Evolutionary conservation across 2,888 invertebrate species (phyloP).

Genomic region (Blastobasis adustella): DNA sequence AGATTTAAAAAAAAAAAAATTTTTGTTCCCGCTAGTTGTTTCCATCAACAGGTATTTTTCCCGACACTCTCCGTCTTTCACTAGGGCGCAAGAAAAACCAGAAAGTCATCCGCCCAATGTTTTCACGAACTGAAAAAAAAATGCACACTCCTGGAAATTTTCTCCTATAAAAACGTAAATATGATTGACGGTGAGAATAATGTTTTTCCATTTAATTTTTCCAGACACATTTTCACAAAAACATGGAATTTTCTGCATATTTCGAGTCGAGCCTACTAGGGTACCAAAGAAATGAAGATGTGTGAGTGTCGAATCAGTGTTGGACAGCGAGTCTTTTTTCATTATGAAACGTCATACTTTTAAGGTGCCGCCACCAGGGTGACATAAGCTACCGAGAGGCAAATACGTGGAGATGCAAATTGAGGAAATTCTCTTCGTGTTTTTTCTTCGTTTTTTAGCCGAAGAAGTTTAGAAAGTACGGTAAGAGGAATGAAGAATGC

Average conservation of each 20-base stretch:
- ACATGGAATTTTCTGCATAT: slow-evolving; percentile 67
- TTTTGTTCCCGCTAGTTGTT: slow-evolving; percentile 1
- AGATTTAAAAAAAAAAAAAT: background rate
- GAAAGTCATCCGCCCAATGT: too few species aligned
- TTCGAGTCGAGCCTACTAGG: slow-evolving; percentile 45
- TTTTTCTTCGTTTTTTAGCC: too few species aligned
- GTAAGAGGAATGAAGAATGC: background rate
- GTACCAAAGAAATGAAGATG: slow-evolving; percentile 21
- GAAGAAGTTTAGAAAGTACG: background rate
- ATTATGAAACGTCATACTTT: slow-evolving; percentile 31
- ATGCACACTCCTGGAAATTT: slow-evolving; percentile 1
- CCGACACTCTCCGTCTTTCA: background rate
- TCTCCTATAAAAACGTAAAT: too few species aligned
- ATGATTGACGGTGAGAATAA: slow-evolving; percentile 10
- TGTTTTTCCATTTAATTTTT: slow-evolving; percentile 18
- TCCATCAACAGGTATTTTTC: background rate
- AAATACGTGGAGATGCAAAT: too few species aligned
- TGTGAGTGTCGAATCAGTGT: too few species aligned
- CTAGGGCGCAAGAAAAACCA: too few species aligned
- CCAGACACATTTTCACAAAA: slow-evolving; percentile 46
- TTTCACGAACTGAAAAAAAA: slow-evolving; percentile 1
- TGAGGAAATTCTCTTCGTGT: too few species aligned
- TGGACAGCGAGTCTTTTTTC: slow-evolving; percentile 11
- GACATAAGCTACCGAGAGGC: slow-evolving; percentile 15
- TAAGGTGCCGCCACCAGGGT: slow-evolving; percentile 37